These are phyloP conservation scores for Drosophila subsilvestris DNA, from an alignment of 2,888 invertebrate genomes.

Conservation along the genomic window DNA sequence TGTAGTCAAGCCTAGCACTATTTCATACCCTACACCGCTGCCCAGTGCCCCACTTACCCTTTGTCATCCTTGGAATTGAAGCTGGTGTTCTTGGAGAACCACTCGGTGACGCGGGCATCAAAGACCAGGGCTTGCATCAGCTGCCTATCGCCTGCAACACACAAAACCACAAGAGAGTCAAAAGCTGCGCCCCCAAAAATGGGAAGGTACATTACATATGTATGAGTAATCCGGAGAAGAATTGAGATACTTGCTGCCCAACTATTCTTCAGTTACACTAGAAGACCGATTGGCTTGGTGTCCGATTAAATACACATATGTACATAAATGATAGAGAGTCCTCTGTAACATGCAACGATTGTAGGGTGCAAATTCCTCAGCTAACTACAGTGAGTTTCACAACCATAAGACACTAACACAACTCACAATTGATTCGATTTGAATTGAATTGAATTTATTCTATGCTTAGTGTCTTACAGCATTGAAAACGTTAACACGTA, in stretches of 20 bases:
- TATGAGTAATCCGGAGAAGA: background rate
- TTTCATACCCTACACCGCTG: background rate
- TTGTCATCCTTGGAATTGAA: slow-evolving; percentile 89
- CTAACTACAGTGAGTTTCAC: slow-evolving; percentile 56
- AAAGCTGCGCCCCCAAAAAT: background rate
- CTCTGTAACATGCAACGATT: slow-evolving; percentile 40
- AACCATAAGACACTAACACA: background rate
- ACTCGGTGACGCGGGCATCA: slow-evolving; percentile 94
- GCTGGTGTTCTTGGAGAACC: slow-evolving; percentile 92
- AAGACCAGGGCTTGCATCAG: slow-evolving; percentile 93
- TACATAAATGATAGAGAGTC: background rate
- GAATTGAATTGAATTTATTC: too few species aligned
- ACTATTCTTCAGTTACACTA: background rate
- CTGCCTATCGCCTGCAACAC: slow-evolving; percentile 91
- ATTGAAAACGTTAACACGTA: background rate
- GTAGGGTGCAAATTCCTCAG: slow-evolving; percentile 72
- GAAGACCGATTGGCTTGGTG: background rate
- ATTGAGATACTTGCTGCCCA: background rate
- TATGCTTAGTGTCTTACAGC: background rate
- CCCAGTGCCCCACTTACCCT: slow-evolving; percentile 85
- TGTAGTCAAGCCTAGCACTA: slow-evolving; percentile 47
- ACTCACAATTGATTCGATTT: too few species aligned
- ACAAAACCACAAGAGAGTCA: slow-evolving; percentile 22
- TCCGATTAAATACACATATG: background rate
- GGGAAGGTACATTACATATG: background rate